Evolutionary conservation across 2,113 vertebrate species (phyloP).

Genomic region (Rhegmatorhina hoffmannsi): DNA sequence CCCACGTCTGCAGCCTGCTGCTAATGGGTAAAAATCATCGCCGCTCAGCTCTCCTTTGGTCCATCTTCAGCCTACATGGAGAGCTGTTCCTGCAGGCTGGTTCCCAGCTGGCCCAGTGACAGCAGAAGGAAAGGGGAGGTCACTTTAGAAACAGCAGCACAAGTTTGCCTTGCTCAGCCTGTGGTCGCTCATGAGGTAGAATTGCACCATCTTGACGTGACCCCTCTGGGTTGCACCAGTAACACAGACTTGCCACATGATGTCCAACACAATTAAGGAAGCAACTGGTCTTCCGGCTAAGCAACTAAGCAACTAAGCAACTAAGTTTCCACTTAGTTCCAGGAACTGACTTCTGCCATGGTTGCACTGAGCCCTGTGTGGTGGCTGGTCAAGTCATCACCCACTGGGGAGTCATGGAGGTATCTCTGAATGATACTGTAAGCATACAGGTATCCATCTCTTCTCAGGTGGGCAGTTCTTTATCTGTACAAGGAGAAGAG

Average conservation of each 20-base stretch:
- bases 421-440: neutral
- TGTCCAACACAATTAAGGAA: neutral
- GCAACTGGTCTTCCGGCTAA: neutral
- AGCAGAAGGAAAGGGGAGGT: neutral
- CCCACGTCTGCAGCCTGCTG: rapidly evolving
- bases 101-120: neutral
- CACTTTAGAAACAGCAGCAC: neutral
- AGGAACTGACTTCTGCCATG: neutral
- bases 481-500: neutral
- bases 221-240: rapidly evolving
- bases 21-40: neutral
- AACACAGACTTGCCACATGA: rapidly evolving
- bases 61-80: neutral
- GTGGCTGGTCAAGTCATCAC: neutral
- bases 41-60: neutral
- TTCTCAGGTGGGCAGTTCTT: neutral
- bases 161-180: neutral
- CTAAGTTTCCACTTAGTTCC: neutral
- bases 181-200: neutral
- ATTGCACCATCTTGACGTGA: neutral
- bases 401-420: neutral
- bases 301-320: too few relatives aligned
- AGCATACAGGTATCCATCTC: neutral
- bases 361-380: neutral
- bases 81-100: neutral